phyloP scores from a whole-genome alignment of 64 coral and sea anemone genomes.

The Pocillopora damicornis region DNA sequence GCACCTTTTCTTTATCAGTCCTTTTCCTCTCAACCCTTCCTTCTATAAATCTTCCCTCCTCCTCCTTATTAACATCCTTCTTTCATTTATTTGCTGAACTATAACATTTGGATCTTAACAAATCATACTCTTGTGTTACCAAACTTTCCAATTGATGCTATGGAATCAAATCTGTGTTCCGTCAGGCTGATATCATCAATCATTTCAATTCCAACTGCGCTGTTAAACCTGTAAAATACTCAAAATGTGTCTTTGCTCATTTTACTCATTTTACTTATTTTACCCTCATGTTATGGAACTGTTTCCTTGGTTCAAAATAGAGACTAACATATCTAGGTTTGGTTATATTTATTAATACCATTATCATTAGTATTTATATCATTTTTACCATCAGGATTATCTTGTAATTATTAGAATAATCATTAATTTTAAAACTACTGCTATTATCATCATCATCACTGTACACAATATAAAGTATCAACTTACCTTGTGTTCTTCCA shows the following conservation, averaged over 20 bases:
- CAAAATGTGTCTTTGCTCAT: neutral
- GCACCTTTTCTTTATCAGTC: too few relatives aligned
- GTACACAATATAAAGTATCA: neutral
- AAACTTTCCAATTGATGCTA: constrained; percentile 69
- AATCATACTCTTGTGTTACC: constrained; percentile 34
- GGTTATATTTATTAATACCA: too few relatives aligned
- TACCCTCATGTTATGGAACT: too few relatives aligned
- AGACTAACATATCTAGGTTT: too few relatives aligned
- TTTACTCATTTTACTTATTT: too few relatives aligned
- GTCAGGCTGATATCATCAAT: constrained; percentile 46
- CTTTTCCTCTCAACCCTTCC: too few relatives aligned
- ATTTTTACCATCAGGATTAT: too few relatives aligned
- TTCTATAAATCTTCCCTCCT: neutral
- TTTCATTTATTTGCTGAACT: neutral
- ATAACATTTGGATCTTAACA: neutral
- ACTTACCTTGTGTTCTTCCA: constrained; percentile 90
- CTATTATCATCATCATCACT: too few relatives aligned
- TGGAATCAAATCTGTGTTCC: constrained; percentile 69
- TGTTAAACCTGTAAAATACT: constrained; percentile 38
- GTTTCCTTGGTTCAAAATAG: too few relatives aligned
- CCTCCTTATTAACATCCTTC: neutral
- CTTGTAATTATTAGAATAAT: too few relatives aligned
- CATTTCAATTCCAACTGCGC: constrained; percentile 83
- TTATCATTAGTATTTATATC: too few relatives aligned
- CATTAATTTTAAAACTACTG: too few relatives aligned